phyloP scores from a whole-genome alignment of 2,113 vertebrate species.

The Corvus hawaiiensis region DNA sequence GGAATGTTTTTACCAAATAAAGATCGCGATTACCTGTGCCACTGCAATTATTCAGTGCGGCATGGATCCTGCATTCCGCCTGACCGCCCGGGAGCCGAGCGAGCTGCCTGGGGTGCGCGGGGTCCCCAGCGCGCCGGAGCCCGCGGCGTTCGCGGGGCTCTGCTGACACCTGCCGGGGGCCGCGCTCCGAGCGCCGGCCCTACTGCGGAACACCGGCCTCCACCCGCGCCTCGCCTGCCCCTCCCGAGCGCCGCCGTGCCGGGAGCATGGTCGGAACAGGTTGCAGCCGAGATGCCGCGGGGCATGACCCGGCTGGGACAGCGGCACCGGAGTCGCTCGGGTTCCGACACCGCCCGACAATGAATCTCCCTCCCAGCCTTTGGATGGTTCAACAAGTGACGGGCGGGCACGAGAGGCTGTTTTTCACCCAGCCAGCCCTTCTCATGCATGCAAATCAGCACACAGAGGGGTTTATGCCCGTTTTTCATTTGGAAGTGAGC shows the following conservation, averaged over 20 bases:
- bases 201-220: rapidly evolving
- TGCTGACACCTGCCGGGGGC: slow-evolving; percentile 53
- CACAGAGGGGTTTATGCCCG: neutral
- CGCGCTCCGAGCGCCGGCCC: rapidly evolving
- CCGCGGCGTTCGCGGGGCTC: neutral
- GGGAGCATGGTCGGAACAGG: rapidly evolving
- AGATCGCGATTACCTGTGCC: rapidly evolving
- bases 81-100: neutral
- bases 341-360: rapidly evolving
- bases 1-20: neutral
- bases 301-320: neutral
- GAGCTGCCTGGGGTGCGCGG: too few species aligned
- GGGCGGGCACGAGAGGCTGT: neutral
- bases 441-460: neutral
- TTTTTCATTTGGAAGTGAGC: neutral
- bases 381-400: neutral
- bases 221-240: rapidly evolving
- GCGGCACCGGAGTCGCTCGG: rapidly evolving
- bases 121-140: neutral
- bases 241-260: rapidly evolving
- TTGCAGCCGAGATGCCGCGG: rapidly evolving
- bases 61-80: rapidly evolving
- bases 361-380: neutral
- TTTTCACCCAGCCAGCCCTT: neutral
- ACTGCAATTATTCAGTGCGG: rapidly evolving